These are phyloP conservation scores for Acanthiza pusilla DNA, from an alignment of 2,797 vertebrate species.

Conservation along the genomic window DNA sequence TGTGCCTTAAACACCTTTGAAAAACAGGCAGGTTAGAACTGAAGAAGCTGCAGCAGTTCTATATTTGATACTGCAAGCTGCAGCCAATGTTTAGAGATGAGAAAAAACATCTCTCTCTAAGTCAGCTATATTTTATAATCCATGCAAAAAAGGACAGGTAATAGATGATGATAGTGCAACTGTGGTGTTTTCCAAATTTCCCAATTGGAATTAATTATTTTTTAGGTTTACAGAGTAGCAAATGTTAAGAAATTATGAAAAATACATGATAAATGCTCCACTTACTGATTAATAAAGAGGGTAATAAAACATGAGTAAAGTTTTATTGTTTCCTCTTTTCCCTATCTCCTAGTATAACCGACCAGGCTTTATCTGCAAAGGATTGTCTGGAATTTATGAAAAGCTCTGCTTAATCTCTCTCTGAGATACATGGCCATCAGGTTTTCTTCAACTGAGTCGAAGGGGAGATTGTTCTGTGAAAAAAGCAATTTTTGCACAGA, in stretches of 20 bases:
- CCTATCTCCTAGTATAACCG: not conserved
- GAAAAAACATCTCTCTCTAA: not conserved
- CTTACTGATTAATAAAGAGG: not conserved
- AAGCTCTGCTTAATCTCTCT: conserved; percentile 14
- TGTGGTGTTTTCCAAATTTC: not conserved
- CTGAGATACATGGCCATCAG: not conserved
- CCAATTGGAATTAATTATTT: not conserved
- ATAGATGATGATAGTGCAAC: not conserved
- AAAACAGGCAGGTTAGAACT: not conserved
- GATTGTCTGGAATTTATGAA: conserved; percentile 18
- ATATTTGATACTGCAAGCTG: not conserved
- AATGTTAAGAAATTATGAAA: not conserved
- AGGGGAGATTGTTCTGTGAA: not conserved
- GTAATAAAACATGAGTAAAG: conserved; percentile 19
- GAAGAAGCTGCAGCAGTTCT: not conserved
- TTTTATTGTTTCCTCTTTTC: conserved; percentile 46
- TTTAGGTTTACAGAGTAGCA: not conserved
- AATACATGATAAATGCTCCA: not conserved
- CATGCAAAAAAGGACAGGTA: not conserved
- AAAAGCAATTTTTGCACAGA: not conserved
- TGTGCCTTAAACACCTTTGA: not conserved
- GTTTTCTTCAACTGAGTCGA: not conserved
- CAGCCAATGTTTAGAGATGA: not conserved
- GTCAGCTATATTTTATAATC: not conserved
- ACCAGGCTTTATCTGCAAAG: conserved; percentile 17